Percentiles rank a stretch among this genome's conserved stretches.
Conservation (phyloP, 1,140 invertebrate genomes). For the Uloborus diversus region DNA sequence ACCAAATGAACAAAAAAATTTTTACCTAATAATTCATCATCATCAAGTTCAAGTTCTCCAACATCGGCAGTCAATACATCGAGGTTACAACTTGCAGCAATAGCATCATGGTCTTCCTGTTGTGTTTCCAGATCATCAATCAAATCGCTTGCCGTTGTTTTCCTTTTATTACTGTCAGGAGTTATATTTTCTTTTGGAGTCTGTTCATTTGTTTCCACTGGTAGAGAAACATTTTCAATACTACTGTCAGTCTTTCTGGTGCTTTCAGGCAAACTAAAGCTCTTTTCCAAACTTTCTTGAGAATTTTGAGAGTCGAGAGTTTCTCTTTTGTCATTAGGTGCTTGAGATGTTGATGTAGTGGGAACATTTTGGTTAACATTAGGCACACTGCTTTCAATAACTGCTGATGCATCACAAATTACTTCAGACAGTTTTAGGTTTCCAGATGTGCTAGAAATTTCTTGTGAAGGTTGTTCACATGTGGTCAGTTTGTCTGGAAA, state of each 20-base stretch:
- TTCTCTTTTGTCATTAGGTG: background rate
- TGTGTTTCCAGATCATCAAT: conserved; percentile 80
- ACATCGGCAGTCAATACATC: conserved; percentile 71
- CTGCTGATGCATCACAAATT: background rate
- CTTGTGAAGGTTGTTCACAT: background rate
- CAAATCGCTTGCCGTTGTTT: conserved; percentile 74
- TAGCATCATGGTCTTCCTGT: conserved; percentile 55
- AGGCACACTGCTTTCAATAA: background rate
- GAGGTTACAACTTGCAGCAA: conserved; percentile 11
- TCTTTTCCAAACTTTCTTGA: background rate
- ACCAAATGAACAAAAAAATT: background rate
- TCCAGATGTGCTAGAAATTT: background rate
- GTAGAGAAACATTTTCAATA: background rate
- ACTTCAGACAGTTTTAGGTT: background rate
- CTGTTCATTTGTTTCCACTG: background rate
- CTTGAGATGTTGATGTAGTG: background rate
- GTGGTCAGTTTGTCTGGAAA: background rate
- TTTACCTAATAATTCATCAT: conserved; percentile 84
- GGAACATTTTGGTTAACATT: background rate
- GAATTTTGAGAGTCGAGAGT: background rate
- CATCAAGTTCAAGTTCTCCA: conserved; percentile 82
- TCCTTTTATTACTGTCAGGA: conserved; percentile 9
- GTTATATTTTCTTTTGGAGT: background rate
- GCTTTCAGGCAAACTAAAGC: background rate
- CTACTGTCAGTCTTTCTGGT: background rate